Conservation (phyloP, 1,140 invertebrate species). For the Mercenaria mercenaria region DNA sequence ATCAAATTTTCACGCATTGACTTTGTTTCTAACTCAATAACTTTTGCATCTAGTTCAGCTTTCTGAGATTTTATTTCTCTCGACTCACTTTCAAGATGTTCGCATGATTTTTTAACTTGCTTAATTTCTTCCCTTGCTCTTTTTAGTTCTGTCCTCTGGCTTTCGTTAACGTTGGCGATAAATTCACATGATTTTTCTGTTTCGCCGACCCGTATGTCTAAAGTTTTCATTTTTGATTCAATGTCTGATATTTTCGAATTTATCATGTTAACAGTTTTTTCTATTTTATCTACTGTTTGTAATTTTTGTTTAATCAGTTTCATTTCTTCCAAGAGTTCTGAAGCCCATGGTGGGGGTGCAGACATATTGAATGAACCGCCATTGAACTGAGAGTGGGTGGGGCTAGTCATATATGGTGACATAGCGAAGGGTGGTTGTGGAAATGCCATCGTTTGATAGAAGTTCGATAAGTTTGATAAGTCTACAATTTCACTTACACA, state of each 20-base stretch:
- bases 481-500: too few species aligned
- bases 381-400: too few species aligned
- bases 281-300: too few species aligned
- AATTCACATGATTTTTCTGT: too few species aligned
- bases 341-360: not conserved
- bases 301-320: not conserved
- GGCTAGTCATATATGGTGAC: too few species aligned
- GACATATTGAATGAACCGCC: too few species aligned
- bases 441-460: too few species aligned
- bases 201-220: not conserved
- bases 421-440: too few species aligned
- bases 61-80: not conserved
- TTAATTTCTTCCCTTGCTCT: not conserved
- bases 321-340: not conserved
- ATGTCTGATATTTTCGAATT: not conserved
- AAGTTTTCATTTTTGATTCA: not conserved
- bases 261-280: not conserved
- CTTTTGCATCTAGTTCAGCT: not conserved
- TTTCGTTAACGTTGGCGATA: too few species aligned
- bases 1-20: not conserved
- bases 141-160: not conserved
- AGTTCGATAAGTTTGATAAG: too few species aligned
- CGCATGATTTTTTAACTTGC: not conserved
- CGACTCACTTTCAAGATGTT: not conserved
- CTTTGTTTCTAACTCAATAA: not conserved